Conservation (phyloP, 2,113 vertebrate species). For the Leiothrix lutea region DNA sequence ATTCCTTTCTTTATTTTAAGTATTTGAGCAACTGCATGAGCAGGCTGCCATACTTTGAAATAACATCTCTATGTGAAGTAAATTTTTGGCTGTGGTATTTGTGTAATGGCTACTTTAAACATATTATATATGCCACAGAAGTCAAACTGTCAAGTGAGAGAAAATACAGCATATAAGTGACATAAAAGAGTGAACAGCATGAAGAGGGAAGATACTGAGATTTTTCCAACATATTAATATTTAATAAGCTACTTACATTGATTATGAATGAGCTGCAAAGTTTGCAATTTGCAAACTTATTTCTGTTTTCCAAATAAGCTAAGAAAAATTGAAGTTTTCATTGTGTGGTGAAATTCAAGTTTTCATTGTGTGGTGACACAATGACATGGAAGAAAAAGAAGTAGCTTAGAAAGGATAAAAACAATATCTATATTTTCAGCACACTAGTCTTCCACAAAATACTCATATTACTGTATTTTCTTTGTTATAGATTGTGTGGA, state of each 20-base stretch:
- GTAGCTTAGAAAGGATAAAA: conserved; percentile 25
- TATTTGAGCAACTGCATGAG: background rate
- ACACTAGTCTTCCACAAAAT: background rate
- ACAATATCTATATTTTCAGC: background rate
- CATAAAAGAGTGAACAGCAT: background rate
- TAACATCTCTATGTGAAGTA: background rate
- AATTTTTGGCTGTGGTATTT: background rate
- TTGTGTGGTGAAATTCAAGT: background rate
- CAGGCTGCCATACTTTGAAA: background rate
- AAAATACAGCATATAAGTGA: background rate
- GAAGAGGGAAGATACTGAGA: background rate
- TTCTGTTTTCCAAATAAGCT: conserved; percentile 14
- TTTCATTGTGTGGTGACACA: background rate
- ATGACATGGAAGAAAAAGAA: conserved; percentile 3
- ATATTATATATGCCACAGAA: background rate
- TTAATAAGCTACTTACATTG: background rate
- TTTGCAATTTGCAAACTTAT: conserved; percentile 11
- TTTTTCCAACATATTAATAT: background rate
- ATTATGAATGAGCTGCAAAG: conserved; percentile 21
- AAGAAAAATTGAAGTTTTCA: background rate
- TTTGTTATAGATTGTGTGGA: background rate
- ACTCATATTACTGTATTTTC: background rate
- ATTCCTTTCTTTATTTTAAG: background rate
- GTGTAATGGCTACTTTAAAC: background rate
- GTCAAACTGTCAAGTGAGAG: background rate